Conservation (phyloP, 2,797 vertebrate species). For the Ibycter americanus region DNA sequence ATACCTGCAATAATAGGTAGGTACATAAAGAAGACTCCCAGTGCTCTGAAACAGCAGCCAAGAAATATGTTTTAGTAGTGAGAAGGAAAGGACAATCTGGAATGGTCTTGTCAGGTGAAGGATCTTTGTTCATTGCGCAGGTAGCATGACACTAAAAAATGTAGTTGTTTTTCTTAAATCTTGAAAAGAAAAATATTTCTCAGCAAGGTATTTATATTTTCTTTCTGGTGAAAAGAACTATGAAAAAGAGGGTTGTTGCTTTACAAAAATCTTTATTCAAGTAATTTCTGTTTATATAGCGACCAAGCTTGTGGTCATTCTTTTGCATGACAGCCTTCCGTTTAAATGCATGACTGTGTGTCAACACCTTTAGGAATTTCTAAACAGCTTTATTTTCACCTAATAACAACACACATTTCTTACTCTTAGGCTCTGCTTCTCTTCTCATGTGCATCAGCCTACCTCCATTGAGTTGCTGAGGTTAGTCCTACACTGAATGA, state of each 20-base stretch:
- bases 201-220: background rate
- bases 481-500: fast-evolving
- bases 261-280: background rate
- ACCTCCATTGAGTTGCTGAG: background rate
- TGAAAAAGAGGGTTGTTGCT: background rate
- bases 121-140: background rate
- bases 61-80: background rate
- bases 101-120: background rate
- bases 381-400: background rate
- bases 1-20: background rate
- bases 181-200: conserved; percentile 47
- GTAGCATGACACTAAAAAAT: background rate
- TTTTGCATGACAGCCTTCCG: background rate
- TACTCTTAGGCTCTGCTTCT: background rate
- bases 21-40: background rate
- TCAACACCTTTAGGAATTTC: background rate
- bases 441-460: background rate
- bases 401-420: background rate
- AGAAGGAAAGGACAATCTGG: background rate
- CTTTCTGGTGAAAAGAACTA: background rate
- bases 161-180: background rate
- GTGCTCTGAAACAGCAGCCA: background rate
- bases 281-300: background rate
- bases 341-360: background rate
- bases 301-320: background rate